Evolutionary conservation across 2,888 invertebrate species (phyloP).

Genomic region (Drosophila kuntzei): DNA sequence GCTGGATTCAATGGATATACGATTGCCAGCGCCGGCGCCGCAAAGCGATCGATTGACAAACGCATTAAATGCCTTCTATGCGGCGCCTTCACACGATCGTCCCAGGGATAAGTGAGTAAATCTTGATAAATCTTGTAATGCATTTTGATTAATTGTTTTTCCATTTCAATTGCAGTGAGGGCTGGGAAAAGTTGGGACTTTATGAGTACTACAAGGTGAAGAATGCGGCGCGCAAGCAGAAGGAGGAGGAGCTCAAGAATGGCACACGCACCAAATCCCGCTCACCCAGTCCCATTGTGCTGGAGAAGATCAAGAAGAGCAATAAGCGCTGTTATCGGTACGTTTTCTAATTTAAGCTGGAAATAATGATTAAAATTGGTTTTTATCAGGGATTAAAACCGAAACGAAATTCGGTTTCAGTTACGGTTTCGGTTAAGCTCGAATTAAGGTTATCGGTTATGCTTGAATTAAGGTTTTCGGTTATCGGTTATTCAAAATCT

Average conservation of each 20-base stretch:
- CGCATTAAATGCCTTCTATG: conserved; percentile 98
- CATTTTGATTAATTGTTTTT: neutral
- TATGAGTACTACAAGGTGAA: conserved; percentile 99
- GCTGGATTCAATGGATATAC: conserved; percentile 94
- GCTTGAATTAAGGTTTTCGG: too few species aligned
- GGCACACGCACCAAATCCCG: conserved; percentile 90
- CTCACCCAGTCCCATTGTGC: conserved; percentile 92
- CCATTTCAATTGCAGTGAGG: conserved; percentile 89
- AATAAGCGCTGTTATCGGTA: conserved; percentile 89
- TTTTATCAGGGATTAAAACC: too few species aligned
- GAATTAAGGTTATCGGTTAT: too few species aligned
- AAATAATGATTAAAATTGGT: too few species aligned
- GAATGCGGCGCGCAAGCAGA: conserved; percentile 94
- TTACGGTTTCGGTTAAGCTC: too few species aligned
- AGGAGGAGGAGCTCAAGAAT: conserved; percentile 92
- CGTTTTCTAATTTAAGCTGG: neutral
- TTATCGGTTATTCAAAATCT: too few species aligned
- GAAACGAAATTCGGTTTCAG: too few species aligned
- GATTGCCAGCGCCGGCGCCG: conserved; percentile 97
- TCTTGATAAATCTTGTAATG: neutral
- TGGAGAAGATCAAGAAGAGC: conserved; percentile 86
- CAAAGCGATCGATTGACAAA: conserved; percentile 96
- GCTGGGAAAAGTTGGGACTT: conserved; percentile 98
- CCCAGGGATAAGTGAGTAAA: conserved; percentile 93
- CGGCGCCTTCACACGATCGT: conserved; percentile 96